Base-by-base conservation (phyloP, 2,113 vertebrate species). In the Petromus typicus region DNA sequence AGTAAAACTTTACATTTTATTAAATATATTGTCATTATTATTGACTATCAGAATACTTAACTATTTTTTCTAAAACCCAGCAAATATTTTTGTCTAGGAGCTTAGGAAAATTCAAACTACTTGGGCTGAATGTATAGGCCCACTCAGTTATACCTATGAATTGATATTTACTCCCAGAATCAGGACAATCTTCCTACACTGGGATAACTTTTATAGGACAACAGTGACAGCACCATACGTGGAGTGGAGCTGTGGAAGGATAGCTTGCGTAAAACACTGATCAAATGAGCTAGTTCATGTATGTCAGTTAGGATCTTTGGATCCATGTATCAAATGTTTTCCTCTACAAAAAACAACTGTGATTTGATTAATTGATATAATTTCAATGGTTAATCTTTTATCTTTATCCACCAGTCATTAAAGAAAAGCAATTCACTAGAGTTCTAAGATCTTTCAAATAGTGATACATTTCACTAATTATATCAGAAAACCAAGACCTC, bases 1-100 rank as follows among this genome's bases (percentile, higher is more conserved):
- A 81, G 57, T 73, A 88, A 95, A 93, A 95, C 86, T 94, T 56
- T 64, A 85, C 81, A 57, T 43, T 87, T 91, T 40, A 93, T 96
- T 89, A 93, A 90, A 89, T 64, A 3, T 90, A 80, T 14, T 67
- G 23, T 93, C n/a, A 89, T 97, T 90, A 75, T 87, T 95, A 93
- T 37, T 78, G 82, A 95, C 1, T 7, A 92, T 20, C 54, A 95
- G 96, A 94, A 92, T 0, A 5, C 6, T 85, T 66, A 34, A 5
- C 91, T 32, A 64, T 54, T 85, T 78, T 57, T 57, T 94, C 48
- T 78, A 27, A 64, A 43, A 20, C 69, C 5, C 1, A 61, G 16
- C 3, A 48, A 92, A 37, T 86, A 20, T 23, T 25, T 90, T 11
- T 69, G 6, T 67, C 3, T 76, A 37, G 32, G 32, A 2, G 57